These are phyloP conservation scores for Nyctibius grandis DNA, from an alignment of 2,797 vertebrate species.

Conservation along the genomic window DNA sequence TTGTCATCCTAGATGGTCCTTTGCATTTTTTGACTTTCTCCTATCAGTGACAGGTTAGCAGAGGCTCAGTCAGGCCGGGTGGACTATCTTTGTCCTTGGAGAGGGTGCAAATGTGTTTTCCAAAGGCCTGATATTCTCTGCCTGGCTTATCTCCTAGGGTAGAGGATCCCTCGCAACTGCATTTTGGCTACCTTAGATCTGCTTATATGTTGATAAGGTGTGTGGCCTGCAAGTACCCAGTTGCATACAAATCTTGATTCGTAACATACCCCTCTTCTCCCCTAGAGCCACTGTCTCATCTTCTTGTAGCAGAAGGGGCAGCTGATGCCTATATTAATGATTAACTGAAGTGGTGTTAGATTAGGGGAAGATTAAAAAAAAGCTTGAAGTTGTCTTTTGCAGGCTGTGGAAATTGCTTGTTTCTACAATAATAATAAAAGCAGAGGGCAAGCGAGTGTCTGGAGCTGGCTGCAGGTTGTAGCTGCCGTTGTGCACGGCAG, in stretches of 20 bases:
- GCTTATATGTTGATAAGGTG: background rate
- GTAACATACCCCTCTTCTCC: background rate
- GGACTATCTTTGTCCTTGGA: background rate
- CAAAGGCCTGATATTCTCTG: background rate
- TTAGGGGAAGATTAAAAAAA: background rate
- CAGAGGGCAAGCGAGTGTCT: background rate
- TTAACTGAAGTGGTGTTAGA: background rate
- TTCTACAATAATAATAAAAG: background rate
- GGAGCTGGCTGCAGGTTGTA: background rate
- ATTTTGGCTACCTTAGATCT: background rate
- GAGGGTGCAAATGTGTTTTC: background rate
- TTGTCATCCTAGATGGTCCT: background rate
- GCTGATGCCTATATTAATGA: background rate
- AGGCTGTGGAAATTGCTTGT: background rate
- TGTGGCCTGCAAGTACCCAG: background rate
- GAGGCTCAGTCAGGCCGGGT: background rate
- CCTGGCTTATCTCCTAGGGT: background rate
- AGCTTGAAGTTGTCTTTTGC: background rate
- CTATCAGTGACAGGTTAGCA: rapidly evolving
- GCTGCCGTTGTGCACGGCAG: rapidly evolving
- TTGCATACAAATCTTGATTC: rapidly evolving
- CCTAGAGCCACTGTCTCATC: background rate
- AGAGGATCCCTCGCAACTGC: rapidly evolving
- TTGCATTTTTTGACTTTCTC: background rate
- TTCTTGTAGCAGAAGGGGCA: background rate